Conservation (phyloP, 2,113 vertebrate species). For the Felis catus region F.catus_Fca126_mat1.0 CM031412.1:161592001-161592500, state of each 20-base stretch:
- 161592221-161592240: background rate
- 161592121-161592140: background rate
- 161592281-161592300: background rate
- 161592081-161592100: conserved; percentile 8
- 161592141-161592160: fast-evolving
- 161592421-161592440: conserved; percentile 75
- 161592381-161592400: conserved; percentile 78
- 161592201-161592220: fast-evolving
- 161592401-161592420: conserved; percentile 80
- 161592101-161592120: background rate
- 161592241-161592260: background rate
- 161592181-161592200: background rate
- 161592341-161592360: conserved; percentile 64
- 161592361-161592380: conserved; percentile 70
- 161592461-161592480: conserved; percentile 76
- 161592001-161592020: background rate
- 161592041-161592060: background rate
- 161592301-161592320: conserved; percentile 11
- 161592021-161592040: background rate
- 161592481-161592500: conserved; percentile 73
- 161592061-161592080: background rate
- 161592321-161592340: conserved; percentile 49
- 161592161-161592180: background rate
- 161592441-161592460: conserved; percentile 77
- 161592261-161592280: background rate